Evolutionary conservation across 2,113 vertebrate genomes (phyloP), one percentile per base, ranked within the genome.

Genomic region (Gadus chalcogrammus): DNA sequence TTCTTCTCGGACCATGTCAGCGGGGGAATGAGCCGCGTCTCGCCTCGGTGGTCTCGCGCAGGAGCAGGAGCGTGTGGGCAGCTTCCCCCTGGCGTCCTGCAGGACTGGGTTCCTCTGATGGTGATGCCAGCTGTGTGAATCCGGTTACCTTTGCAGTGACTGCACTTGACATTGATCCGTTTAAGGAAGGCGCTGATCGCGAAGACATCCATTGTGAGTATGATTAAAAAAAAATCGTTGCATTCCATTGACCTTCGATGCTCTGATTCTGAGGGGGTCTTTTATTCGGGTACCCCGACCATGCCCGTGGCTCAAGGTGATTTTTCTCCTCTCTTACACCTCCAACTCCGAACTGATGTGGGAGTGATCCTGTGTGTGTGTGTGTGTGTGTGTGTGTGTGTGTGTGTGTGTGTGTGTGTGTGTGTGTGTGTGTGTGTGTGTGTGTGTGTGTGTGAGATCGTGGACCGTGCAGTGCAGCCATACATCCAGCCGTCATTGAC

Each of bases 151-250:
- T 87, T 27, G 82, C 80, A 74, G 88, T 90, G 91, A 88, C 92
- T 92, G 93, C 91, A 94, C 95, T 61, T 88, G 93, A 90, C 93
- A 89, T 71, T 91, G 93, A 94, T 92, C 92, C 73, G 81, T 84
- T 85, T 88, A 84, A 90, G 87, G 89, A 79, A 86, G 59, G 63
- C 20, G 78, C 88, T 64, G 67, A 71, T 65, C 73, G 91, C 73
- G 91, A 81, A 90, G 85, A 81, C 64, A 80, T 38, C 80, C 67
- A 83, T 38, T 65, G 91, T 91, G 82, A 91, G 90, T 91, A 85
- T 74, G 58, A 69, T 70, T 79, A 24, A 35, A 35, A 35, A 35
- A 35, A 35, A 35, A 35, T 35, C 31, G 2, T 35, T 35, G 31
- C 4, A 35, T 35, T 7, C 31, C 31, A 35, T 48, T 48, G 42